Percentiles rank a stretch among this genome's conserved stretches.
Conservation (phyloP, 1,140 invertebrate genomes). For the Penaeus chinensis region DNA sequence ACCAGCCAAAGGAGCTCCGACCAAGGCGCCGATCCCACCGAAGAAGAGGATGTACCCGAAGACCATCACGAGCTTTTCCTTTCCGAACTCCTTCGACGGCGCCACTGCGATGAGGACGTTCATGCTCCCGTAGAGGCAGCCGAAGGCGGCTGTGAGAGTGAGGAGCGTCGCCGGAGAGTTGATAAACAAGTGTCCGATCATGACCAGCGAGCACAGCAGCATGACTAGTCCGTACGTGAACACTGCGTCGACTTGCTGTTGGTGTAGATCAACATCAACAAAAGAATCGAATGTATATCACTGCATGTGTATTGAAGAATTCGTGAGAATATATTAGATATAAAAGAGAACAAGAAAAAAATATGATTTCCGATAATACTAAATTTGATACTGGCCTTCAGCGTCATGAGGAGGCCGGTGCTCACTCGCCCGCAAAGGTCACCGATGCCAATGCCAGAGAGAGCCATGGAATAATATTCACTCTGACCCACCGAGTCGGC, state of each 20-base stretch:
- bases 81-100: constrained; percentile 41
- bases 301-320: no score
- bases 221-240: constrained; percentile 12
- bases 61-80: constrained; percentile 36
- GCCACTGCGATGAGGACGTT: constrained; percentile 47
- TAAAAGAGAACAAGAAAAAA: neutral
- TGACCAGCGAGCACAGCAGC: constrained; percentile 25
- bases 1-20: constrained; percentile 49
- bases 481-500: constrained; percentile 33
- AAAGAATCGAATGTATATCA: neutral
- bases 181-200: constrained; percentile 23
- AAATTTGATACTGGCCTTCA: constrained; percentile 1
- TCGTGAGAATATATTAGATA: no score
- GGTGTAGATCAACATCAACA: neutral
- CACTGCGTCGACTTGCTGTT: constrained; percentile 30
- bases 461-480: constrained; percentile 42
- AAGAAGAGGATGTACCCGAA: constrained; percentile 56
- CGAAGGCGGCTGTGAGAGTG: constrained; percentile 23
- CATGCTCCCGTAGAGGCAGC: constrained; percentile 28
- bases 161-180: constrained; percentile 19
- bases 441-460: constrained; percentile 52
- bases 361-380: neutral
- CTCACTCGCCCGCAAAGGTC: constrained; percentile 28
- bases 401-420: constrained; percentile 20
- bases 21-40: constrained; percentile 38